Base-by-base conservation (phyloP, 2,888 invertebrate species). In the Alloscopus bannaensis region DNA sequence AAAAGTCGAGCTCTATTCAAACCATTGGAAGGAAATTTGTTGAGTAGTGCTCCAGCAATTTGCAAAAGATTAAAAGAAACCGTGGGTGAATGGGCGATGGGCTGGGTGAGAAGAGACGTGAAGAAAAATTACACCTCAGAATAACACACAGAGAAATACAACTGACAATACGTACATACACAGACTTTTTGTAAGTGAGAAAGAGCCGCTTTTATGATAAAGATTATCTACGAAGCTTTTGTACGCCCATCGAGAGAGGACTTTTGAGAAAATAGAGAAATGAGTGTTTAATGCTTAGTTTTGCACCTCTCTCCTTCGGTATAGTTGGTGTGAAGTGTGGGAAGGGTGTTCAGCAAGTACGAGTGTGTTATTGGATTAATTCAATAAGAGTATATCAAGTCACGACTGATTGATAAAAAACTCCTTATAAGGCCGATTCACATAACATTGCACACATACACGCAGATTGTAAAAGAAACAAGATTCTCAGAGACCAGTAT, bases 341-440 rank as follows among this genome's bases (percentile, higher is more conserved):
- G n/a, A n/a, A n/a, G n/a, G n/a, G n/a, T n/a, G n/a, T n/a, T n/a
- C n/a, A n/a, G n/a, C n/a, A n/a, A n/a, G n/a, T n/a, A n/a, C n/a
- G n/a, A 55, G 62, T 40, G 20, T 50, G 36, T 52, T 36, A 24
- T 59, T 47, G 73, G 64, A 57, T 73, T 45, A 65, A 57, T 65
- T 65, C 64, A 65, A 64, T 65, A 57, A 52, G 45, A 59, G 26
- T 4, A 47, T 6, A 13, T 80, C 83, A 78, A 81, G 81, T 83
- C 83, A 83, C 83, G 83, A 83, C 69, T 83, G 80, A 83, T 83
- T 83, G 81, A 81, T 81, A 75, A 82, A 71, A 73, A 59, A 40
- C 65, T 73, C 83, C 81, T 76, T 83, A 82, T 70, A 83, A 75
- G 83, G 81, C 28, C 60, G n/a, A n/a, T n/a, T n/a, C n/a, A n/a